phyloP scores from a whole-genome alignment of 2,797 vertebrate species.

The Diceros bicornis region DNA sequence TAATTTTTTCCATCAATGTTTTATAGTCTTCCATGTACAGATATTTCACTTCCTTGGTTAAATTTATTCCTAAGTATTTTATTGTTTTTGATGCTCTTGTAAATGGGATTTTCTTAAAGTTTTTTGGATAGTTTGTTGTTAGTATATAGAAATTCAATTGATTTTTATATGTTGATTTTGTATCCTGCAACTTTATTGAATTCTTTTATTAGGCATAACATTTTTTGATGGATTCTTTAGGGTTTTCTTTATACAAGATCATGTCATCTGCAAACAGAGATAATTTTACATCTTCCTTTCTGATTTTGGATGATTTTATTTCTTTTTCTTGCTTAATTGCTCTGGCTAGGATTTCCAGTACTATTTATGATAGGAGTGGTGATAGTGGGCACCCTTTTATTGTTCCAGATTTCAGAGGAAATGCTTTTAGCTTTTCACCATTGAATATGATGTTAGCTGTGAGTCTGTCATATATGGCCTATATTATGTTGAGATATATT shows the following conservation, averaged over 20 bases:
- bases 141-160: not conserved
- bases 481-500: not conserved
- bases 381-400: not conserved
- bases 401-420: not conserved
- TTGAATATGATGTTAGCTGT: not conserved
- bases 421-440: not conserved
- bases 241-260: not conserved
- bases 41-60: not conserved
- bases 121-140: not conserved
- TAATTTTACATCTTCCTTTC: not conserved
- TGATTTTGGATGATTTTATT: not conserved
- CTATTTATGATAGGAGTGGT: not conserved
- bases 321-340: not conserved
- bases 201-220: not conserved
- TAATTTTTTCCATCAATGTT: not conserved
- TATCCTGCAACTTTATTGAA: not conserved
- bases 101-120: not conserved
- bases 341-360: not conserved
- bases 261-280: not conserved
- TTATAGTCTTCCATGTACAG: not conserved
- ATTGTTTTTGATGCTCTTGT: not conserved
- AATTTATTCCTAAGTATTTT: not conserved
- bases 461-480: not conserved
- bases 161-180: not conserved
- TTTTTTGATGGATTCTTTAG: not conserved